Percentiles rank a stretch among this genome's conserved stretches.
Conservation (phyloP, 2,113 vertebrate genomes). For the Orientallactaga bullata region DNA sequence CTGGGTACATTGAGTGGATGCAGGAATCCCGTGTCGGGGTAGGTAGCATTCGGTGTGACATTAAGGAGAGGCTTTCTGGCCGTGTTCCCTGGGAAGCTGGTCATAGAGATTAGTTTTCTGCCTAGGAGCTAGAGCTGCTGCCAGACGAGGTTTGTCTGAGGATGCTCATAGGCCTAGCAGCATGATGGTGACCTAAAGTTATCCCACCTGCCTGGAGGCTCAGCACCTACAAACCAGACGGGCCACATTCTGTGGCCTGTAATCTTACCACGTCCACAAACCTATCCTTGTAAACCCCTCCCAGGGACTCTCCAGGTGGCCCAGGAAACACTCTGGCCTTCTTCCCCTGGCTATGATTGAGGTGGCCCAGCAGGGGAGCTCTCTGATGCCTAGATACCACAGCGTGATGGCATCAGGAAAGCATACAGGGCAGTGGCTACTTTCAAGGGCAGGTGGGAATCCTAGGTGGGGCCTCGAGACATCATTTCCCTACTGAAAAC, state of each 20-base stretch:
- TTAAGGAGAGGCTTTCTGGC: not conserved
- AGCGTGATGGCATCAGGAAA: not conserved
- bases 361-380: not conserved
- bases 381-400: not conserved
- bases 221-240: not conserved
- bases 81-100: not conserved
- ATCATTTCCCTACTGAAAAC: not conserved
- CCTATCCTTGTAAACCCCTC: not conserved
- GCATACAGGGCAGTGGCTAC: fast-evolving
- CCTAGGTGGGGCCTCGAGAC: not conserved
- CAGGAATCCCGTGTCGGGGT: no score
- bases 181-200: not conserved
- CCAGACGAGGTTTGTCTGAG: not conserved
- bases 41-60: not conserved
- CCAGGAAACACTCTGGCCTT: not conserved
- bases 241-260: not conserved
- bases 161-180: not conserved
- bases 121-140: not conserved
- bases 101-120: not conserved
- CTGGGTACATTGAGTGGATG: not conserved
- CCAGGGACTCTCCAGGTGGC: not conserved
- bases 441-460: not conserved
- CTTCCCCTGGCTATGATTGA: not conserved
- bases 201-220: not conserved
- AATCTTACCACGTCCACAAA: not conserved